phyloP scores from a whole-genome alignment of 2,113 vertebrate genomes.

The Elaphurus davidianus region DNA sequence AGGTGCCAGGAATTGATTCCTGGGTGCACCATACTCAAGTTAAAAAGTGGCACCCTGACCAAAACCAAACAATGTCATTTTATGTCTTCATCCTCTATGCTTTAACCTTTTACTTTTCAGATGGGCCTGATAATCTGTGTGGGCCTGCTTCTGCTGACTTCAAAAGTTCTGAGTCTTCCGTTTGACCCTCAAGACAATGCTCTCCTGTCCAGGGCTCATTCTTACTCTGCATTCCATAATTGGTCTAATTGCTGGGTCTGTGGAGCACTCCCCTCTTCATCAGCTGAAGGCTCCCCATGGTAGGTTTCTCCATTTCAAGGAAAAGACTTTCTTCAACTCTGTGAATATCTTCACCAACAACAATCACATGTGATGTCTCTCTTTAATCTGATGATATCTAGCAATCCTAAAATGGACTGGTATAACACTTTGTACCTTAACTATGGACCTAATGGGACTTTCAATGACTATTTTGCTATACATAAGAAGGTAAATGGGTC shows the following conservation, averaged over 20 bases:
- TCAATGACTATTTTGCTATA: background rate
- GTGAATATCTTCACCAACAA: background rate
- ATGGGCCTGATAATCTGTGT: background rate
- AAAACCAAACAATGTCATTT: background rate
- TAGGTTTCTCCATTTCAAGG: background rate
- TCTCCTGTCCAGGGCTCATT: background rate
- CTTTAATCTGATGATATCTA: background rate
- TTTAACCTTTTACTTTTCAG: background rate
- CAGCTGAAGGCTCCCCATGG: background rate
- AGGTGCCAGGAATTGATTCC: background rate
- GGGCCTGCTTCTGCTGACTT: background rate
- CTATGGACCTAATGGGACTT: background rate
- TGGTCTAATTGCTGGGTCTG: background rate
- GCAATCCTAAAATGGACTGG: background rate
- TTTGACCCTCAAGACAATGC: background rate
- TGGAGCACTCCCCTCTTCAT: background rate
- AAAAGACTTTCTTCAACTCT: background rate
- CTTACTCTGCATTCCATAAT: background rate
- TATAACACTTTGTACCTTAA: background rate
- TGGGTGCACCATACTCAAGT: background rate
- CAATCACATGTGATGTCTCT: background rate
- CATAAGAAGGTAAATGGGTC: background rate
- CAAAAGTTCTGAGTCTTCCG: background rate
- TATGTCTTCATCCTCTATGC: background rate
- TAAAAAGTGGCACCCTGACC: background rate